Evolutionary conservation across 2,113 vertebrate genomes (phyloP).

Genomic region (Maccullochella peelii): DNA sequence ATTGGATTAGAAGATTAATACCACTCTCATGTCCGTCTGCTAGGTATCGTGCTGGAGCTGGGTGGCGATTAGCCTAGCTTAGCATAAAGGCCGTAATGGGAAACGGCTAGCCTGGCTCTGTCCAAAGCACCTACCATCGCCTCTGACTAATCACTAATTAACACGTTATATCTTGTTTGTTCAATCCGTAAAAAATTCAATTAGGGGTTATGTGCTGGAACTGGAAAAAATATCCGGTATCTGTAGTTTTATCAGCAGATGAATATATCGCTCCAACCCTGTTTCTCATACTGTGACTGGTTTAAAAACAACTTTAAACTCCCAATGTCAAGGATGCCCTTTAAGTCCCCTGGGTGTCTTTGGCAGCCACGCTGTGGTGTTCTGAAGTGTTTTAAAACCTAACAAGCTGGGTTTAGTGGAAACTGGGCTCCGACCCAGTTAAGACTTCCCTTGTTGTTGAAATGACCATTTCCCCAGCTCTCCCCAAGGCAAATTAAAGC

Average conservation of each 20-base stretch:
- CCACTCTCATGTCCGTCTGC: background rate
- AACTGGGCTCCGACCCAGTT: slow-evolving; percentile 45
- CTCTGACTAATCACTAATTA: too few relatives aligned
- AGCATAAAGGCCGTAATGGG: too few relatives aligned
- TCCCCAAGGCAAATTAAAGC: slow-evolving; percentile 46
- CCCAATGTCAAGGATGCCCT: slow-evolving; percentile 35
- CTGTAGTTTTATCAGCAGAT: background rate
- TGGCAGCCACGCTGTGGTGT: slow-evolving; percentile 31
- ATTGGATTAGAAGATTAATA: too few relatives aligned
- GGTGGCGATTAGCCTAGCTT: too few relatives aligned
- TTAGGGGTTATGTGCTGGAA: background rate
- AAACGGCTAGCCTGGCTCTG: too few relatives aligned
- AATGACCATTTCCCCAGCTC: slow-evolving; percentile 20
- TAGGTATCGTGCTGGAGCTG: background rate
- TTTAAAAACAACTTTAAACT: slow-evolving; percentile 22
- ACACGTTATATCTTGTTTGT: too few relatives aligned
- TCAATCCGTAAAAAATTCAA: too few relatives aligned
- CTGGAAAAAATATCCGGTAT: background rate
- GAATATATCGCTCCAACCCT: background rate
- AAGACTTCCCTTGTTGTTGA: slow-evolving; percentile 40
- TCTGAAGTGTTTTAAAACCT: slow-evolving; percentile 37
- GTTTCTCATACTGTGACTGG: background rate
- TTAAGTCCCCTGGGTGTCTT: slow-evolving; percentile 40
- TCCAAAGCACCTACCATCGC: too few relatives aligned
- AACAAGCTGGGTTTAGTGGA: slow-evolving; percentile 3